Conservation (phyloP, 2,113 vertebrate genomes). For the Diadophis punctatus region DNA sequence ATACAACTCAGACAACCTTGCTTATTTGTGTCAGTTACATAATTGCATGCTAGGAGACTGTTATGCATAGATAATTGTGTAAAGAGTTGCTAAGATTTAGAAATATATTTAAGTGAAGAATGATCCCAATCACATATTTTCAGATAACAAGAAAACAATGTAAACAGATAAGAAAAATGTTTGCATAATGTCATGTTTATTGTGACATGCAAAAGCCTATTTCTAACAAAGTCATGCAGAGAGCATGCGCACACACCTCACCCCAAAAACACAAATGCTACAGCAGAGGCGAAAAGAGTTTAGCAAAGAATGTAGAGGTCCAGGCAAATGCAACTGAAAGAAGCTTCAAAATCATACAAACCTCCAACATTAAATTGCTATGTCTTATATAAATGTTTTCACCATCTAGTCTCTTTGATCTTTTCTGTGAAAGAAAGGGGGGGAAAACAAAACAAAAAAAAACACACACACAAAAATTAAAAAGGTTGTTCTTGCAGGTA, state of each 20-base stretch:
- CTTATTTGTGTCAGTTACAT: accelerated
- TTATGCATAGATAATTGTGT: conserved; percentile 8
- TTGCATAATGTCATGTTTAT: conserved; percentile 52
- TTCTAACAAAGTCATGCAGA: conserved; percentile 63
- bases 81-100: not conserved
- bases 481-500: conserved; percentile 71
- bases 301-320: conserved; percentile 62
- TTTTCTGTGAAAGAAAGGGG: conserved; percentile 89
- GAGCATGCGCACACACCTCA: conserved; percentile 64
- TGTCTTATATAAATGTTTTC: conserved; percentile 99
- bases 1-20: not conserved
- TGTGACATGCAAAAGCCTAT: conserved; percentile 66
- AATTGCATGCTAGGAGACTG: not conserved
- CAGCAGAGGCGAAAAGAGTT: conserved; percentile 54
- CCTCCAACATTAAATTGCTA: conserved; percentile 99
- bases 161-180: conserved; percentile 62
- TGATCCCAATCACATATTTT: conserved; percentile 76
- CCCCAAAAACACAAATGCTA: conserved; percentile 46
- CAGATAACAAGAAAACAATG: conserved; percentile 63
- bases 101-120: not conserved
- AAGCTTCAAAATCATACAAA: conserved; percentile 89
- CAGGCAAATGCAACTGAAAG: conserved; percentile 70
- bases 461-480: conserved; percentile 79
- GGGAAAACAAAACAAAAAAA: conserved; percentile 50
- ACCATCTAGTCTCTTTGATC: conserved; percentile 98